Base-by-base conservation (phyloP, 2,113 vertebrate genomes). In the Apteryx owenii region DNA sequence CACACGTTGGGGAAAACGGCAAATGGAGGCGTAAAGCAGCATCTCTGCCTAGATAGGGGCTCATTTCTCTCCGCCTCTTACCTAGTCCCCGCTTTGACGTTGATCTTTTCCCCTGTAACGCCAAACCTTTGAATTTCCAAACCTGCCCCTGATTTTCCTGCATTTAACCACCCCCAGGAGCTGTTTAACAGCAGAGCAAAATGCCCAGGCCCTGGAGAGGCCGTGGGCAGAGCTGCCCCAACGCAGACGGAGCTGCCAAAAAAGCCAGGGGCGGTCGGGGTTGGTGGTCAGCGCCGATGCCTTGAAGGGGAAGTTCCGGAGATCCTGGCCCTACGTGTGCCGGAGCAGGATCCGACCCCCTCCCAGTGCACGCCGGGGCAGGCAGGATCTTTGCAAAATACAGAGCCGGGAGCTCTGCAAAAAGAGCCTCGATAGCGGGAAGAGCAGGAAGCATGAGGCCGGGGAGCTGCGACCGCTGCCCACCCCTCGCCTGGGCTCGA, bases 31-130 rank as follows among this genome's bases (percentile, higher is more conserved):
- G 2, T 17, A n/a, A 84, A 91, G 68, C 31, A 6, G 53, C 83
- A 21, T 2, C 7, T 16, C 76, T 29, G 82, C 38, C 31, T 50
- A 19, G 42, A 15, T 7, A 21, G 7, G 71, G 4, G 9, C 46
- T 75, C 1, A 0, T 17, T 23, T 46, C 79, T 7, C 0, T 7
- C 0, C 4, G 15, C 6, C 13, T 0, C 1, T 18, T 16, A 7
- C n/a, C 85, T 33, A 28, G 17, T 9, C 31, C 23, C 14, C 4
- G 23, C 53, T 61, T 12, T 7, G 23, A 19, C 19, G 2, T 31
- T 46, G 42, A 69, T 33, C 29, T 46, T 31, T 42, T 29, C 66
- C 44, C 2, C 2, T 46, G 19, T 69, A 31, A 46, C 28, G 14
- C 33, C 5, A 1, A 60, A 4, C 4, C 33, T 53, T 48, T 5